These are phyloP conservation scores for Lasioglossum villosulum DNA, from an alignment of 2,888 invertebrate genomes.

Conservation along the genomic window DNA sequence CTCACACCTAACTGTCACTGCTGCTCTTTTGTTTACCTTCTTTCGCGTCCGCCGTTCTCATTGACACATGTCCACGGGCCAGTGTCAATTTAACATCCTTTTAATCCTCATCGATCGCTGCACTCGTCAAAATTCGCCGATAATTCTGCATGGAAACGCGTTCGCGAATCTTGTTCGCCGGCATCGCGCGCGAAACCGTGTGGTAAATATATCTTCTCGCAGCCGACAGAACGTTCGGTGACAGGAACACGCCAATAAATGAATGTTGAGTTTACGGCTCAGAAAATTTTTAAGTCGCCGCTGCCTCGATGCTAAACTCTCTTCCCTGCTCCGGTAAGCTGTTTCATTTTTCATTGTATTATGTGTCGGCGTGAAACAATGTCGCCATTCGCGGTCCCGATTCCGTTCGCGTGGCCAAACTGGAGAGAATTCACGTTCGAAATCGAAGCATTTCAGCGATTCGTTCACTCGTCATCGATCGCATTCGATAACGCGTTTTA, in stretches of 20 bases:
- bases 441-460: neutral
- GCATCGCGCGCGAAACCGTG: slow-evolving; percentile 20
- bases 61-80: slow-evolving; percentile 46
- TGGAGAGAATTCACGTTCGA: neutral
- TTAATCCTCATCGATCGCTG: slow-evolving; percentile 17
- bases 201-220: slow-evolving; percentile 29
- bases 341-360: slow-evolving; percentile 1
- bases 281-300: slow-evolving; percentile 67
- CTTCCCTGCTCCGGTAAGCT: slow-evolving; percentile 58
- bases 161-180: slow-evolving; percentile 9
- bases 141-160: slow-evolving; percentile 33
- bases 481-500: neutral
- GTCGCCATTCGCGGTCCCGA: neutral
- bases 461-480: neutral
- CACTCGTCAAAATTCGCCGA: slow-evolving; percentile 52
- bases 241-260: slow-evolving; percentile 67
- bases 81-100: slow-evolving; percentile 34
- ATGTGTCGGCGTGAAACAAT: neutral
- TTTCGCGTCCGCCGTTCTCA: slow-evolving; percentile 40
- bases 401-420: neutral
- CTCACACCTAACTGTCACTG: slow-evolving; percentile 44
- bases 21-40: slow-evolving; percentile 62
- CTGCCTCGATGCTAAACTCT: slow-evolving; percentile 72
- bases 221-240: slow-evolving; percentile 33
- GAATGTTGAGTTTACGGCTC: slow-evolving; percentile 67